Base-by-base conservation (phyloP, 35 echinoderm and acorn worm genomes). In the Apostichopus parvimensis region DNA sequence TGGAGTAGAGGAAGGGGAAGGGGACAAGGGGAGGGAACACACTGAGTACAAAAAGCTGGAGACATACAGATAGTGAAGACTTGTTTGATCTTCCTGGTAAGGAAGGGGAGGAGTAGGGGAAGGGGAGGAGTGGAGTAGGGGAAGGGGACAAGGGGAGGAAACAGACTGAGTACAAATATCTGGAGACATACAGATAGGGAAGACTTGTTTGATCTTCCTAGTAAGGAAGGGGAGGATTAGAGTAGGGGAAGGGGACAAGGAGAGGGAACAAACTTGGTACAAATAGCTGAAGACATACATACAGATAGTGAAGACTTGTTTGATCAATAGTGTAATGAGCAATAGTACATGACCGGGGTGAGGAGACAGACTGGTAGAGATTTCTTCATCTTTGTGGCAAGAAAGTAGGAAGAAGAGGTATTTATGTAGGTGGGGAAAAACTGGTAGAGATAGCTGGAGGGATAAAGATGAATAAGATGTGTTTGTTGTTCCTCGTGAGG, bases 1-100 rank as follows among this genome's bases (percentile, higher is more conserved):
- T n/a, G n/a, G n/a, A n/a, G n/a, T n/a, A n/a, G n/a, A n/a, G n/a
- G n/a, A 1, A 28, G 26, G 26, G 26, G 26, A 28, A 70, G 86
- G 72, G 59, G 86, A 88, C 14, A 62, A 88, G 61, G 86, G 72
- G 15, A 62, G 72, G 23, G 20, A 21, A 5, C 15, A 6, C 3
- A 58, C 81, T 22, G 86, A 28, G 17, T 25, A 34, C 22, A 88
- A 62, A 88, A 15, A 95, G 91, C 56, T 96, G 95, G 95, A 92
- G 95, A 71, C 92, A 96, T 57, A 92, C 71, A 60, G 93, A 94
- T 78, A 92, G 91, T n/a, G 93, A 82, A 53, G 71, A 96, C 57
- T 93, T 96, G 11, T 96, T 94, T 96, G 92, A 94, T n/a, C 88
- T 96, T 53, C 92, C 92, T 82, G n/a, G n/a, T n/a, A n/a, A n/a